Evolutionary conservation across 2,888 invertebrate genomes (phyloP).

Genomic region (Ypsolopha sequella): DNA sequence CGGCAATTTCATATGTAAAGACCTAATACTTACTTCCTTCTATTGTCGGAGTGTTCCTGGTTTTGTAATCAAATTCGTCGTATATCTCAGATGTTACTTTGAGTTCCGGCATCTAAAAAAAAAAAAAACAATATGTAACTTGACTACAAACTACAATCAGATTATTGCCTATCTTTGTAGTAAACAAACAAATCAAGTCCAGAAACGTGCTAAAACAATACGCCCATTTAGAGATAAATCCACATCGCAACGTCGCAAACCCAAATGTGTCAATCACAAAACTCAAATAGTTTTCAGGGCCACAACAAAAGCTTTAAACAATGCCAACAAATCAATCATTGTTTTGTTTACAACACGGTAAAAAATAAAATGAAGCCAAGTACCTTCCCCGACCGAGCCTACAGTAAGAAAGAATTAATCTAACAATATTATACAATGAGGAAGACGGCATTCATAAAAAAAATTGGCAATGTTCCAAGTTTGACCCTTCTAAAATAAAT

Average conservation of each 20-base stretch:
- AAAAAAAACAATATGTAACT: constrained; percentile 10
- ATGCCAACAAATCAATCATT: no score
- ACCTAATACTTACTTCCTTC: constrained; percentile 60
- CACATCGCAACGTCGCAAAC: not conserved
- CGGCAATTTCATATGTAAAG: no score
- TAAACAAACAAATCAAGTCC: not conserved
- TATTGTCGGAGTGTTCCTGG: constrained; percentile 47
- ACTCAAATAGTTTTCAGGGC: no score
- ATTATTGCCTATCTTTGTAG: not conserved
- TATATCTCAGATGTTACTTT: constrained; percentile 82
- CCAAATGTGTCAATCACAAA: not conserved
- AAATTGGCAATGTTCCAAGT: constrained; percentile 59
- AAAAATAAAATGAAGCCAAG: not conserved
- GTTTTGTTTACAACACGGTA: no score
- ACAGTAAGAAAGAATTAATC: not conserved
- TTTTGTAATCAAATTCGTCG: constrained; percentile 75
- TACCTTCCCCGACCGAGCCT: constrained; percentile 1
- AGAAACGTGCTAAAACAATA: not conserved
- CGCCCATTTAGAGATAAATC: not conserved
- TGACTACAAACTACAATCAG: not conserved
- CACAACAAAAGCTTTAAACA: no score
- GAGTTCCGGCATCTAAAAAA: constrained; percentile 62
- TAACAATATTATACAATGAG: constrained; percentile 25
- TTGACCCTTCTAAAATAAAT: constrained; percentile 62
- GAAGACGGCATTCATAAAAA: constrained; percentile 34